Conservation (phyloP, 1,140 invertebrate genomes). For the Microplitis demolitor region DNA sequence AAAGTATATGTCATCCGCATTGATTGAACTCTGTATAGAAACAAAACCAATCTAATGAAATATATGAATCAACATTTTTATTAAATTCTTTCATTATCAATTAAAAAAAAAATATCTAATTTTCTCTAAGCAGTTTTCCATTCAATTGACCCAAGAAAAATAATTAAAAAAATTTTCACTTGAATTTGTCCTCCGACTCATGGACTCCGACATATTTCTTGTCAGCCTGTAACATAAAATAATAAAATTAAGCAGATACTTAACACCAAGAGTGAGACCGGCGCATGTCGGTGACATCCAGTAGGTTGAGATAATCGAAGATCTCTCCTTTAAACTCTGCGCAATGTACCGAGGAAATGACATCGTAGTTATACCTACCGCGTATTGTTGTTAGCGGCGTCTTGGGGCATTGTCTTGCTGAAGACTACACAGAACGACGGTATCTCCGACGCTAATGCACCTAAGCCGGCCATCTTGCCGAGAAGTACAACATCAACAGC, state of each 20-base stretch:
- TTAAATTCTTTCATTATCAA: too few relatives aligned
- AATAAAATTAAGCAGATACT: background rate
- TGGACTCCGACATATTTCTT: too few relatives aligned
- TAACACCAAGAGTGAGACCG: background rate
- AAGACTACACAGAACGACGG: background rate
- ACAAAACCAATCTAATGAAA: too few relatives aligned
- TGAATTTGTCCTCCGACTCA: too few relatives aligned
- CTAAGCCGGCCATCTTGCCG: constrained; percentile 1
- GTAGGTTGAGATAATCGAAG: background rate
- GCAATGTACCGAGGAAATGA: background rate
- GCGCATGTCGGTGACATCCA: background rate
- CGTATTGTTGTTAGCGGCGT: background rate
- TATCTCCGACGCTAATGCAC: background rate
- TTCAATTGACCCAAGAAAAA: too few relatives aligned
- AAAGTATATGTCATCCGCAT: background rate
- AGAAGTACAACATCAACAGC: too few relatives aligned
- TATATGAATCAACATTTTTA: too few relatives aligned
- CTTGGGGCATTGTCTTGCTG: background rate
- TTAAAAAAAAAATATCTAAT: too few relatives aligned
- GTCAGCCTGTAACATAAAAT: background rate
- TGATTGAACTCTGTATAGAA: background rate
- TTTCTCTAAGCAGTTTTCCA: too few relatives aligned
- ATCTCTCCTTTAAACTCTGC: background rate
- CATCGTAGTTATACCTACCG: background rate
- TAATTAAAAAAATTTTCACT: too few relatives aligned